These are phyloP conservation scores for Zaprionus nigranus DNA, from an alignment of 1,140 invertebrate species.

Conservation along the genomic window DNA sequence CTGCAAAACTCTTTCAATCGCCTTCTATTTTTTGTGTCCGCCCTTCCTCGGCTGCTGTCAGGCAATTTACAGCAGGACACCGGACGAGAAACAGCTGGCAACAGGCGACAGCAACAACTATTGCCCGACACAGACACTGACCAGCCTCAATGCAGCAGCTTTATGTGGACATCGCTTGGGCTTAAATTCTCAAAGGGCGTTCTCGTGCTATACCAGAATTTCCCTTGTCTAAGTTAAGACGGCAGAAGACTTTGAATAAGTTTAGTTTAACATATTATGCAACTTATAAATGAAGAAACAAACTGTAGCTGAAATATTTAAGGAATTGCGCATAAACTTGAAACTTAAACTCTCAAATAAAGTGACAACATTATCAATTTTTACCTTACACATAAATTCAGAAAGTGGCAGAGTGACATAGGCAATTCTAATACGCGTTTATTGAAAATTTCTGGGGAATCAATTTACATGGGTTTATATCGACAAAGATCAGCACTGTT, in stretches of 20 bases:
- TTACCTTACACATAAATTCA: too few relatives aligned
- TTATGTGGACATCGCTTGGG: conserved; percentile 13
- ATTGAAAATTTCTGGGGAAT: too few relatives aligned
- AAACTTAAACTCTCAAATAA: neutral
- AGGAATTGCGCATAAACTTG: neutral
- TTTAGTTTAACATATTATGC: neutral
- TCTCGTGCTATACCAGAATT: conserved; percentile 14
- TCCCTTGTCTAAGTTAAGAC: neutral
- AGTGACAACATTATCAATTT: neutral
- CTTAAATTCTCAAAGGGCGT: conserved; percentile 32
- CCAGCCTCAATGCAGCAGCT: conserved; percentile 31
- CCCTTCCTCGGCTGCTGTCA: conserved; percentile 7
- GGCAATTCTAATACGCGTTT: too few relatives aligned
- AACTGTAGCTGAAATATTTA: neutral
- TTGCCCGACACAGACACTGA: conserved; percentile 32
- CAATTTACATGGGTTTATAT: too few relatives aligned
- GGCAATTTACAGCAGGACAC: conserved; percentile 31
- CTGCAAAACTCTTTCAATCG: conserved; percentile 20
- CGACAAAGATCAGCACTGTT: too few relatives aligned
- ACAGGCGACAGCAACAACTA: conserved; percentile 24
- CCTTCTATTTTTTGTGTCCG: neutral
- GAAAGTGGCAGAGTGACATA: too few relatives aligned
- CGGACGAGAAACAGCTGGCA: neutral
- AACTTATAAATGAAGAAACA: neutral
- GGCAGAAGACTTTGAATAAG: neutral